Evolutionary conservation across 2,888 invertebrate genomes (phyloP), one percentile per base, ranked within the genome.

Genomic region (Phymatocera aterrima): DNA sequence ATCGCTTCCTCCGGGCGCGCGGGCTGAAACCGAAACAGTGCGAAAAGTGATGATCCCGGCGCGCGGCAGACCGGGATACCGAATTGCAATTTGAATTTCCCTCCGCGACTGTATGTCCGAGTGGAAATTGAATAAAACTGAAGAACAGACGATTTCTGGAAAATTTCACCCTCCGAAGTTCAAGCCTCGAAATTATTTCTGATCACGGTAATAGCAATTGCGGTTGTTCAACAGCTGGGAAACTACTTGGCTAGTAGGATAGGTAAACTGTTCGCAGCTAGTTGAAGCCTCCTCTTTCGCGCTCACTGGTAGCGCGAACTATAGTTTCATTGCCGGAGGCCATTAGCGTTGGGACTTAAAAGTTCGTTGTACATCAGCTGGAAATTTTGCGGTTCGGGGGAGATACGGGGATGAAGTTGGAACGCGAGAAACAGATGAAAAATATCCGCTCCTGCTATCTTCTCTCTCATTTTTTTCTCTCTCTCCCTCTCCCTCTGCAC

Each of bases 241-340:
- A 46, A 68, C 43, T 68, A 68, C 43, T 68, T 43, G 68, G 43
- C 68, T 43, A 12, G 37, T 57, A 24, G 21, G 46, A n/a, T n/a
- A n/a, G 68, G 68, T 68, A 68, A 46, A 46, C 40, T 37, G 18
- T 64, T 68, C 37, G n/a, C 46, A 68, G 68, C 68, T 18, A 68
- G 68, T 68, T 68, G 46, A 15, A 10, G 46, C 21, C 54, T 60
- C 68, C 34, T 40, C 68, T 57, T 57, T 10, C 15, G 15, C 31
- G 18, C 24, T n/a, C 68, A 0, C 24, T 15, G 68, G 8, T 31
- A 21, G 3, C 12, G 15, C 28, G 24, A 43, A 46, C 24, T 43
- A 46, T 46, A 46, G 68, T 68, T 68, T 68, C 68, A 40, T 40
- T 68, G 40, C 68, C 46, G 15, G 24, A 15, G 46, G 68, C 68